phyloP scores from a whole-genome alignment of 2,113 vertebrate species.

The Noctilio leporinus region DNA sequence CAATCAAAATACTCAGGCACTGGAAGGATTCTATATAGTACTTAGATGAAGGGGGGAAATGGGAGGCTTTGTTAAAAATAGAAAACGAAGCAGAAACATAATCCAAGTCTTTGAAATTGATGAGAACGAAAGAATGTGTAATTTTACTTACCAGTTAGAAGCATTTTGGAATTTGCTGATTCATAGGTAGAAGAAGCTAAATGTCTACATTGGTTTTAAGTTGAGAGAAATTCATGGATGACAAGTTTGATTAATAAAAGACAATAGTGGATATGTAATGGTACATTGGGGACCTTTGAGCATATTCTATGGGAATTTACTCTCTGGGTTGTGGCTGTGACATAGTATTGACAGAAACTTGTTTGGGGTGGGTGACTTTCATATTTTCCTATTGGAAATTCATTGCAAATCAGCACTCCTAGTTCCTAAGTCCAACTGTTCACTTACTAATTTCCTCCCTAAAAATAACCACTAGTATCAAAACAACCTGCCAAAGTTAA shows the following conservation, averaged over 20 bases:
- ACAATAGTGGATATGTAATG: background rate
- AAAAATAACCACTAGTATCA: background rate
- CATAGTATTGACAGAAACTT: background rate
- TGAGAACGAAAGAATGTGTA: background rate
- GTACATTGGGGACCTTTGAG: background rate
- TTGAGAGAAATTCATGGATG: constrained; percentile 4
- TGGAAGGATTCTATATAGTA: background rate
- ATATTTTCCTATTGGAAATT: background rate
- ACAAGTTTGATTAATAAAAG: background rate
- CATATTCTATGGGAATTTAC: background rate
- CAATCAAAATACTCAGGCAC: background rate
- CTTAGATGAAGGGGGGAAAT: background rate
- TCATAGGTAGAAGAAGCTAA: background rate
- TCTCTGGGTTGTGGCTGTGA: background rate
- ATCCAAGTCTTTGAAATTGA: background rate
- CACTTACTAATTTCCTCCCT: background rate
- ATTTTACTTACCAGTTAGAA: background rate
- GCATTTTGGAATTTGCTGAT: background rate
- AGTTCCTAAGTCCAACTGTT: background rate
- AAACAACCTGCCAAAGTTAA: background rate
- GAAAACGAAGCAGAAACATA: background rate
- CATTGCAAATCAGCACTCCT: background rate
- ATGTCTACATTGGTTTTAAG: background rate
- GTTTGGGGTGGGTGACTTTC: background rate
- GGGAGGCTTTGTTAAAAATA: background rate